Conservation (phyloP, 2,113 vertebrate species). For the Colaptes auratus region DNA sequence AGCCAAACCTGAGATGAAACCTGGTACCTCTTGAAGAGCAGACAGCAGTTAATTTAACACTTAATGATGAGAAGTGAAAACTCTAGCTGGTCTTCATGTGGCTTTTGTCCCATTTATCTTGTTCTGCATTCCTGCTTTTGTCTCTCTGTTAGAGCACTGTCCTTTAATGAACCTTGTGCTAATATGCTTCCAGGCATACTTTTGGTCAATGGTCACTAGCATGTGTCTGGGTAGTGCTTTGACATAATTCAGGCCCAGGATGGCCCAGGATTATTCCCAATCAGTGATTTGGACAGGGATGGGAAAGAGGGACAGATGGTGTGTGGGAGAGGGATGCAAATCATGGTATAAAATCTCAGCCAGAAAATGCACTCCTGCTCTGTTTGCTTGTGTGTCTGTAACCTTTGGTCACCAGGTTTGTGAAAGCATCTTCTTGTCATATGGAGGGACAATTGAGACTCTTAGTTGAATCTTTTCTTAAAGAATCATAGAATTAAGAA, state of each 20-base stretch:
- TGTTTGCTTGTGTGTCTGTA: not conserved
- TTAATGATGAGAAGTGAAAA: not conserved
- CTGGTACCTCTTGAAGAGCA: not conserved
- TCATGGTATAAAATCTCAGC: not conserved
- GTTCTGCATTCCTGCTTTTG: not conserved
- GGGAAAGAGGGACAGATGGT: not conserved
- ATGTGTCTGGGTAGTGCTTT: not conserved
- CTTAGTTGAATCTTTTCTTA: not conserved
- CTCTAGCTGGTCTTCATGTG: not conserved
- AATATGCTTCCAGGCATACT: not conserved
- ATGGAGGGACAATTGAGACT: not conserved
- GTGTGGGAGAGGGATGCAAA: not conserved
- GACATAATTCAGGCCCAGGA: not conserved
- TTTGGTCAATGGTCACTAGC: not conserved
- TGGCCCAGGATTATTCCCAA: not conserved
- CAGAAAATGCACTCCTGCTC: not conserved
- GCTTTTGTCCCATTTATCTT: not conserved
- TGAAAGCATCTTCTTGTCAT: not conserved
- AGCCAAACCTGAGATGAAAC: not conserved
- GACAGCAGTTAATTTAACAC: not conserved
- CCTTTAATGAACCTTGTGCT: not conserved
- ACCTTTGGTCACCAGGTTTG: not conserved
- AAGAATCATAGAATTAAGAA: not conserved
- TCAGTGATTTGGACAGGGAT: not conserved
- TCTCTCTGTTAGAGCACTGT: not conserved